Conservation (phyloP, 2,888 invertebrate species). For the Allacma fusca region DNA sequence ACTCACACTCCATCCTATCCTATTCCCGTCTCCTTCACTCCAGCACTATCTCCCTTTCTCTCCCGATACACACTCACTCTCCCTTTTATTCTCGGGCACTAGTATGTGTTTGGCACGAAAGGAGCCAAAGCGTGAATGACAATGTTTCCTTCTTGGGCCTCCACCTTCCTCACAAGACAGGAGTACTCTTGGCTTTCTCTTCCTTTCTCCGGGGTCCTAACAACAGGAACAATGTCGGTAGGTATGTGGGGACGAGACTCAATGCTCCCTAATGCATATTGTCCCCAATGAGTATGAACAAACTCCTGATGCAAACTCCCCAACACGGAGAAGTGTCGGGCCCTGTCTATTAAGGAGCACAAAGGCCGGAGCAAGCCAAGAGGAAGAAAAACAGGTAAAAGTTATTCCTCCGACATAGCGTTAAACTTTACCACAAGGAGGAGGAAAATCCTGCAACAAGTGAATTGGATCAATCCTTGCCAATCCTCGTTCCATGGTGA, state of each 20-base stretch:
- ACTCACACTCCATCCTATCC: background rate
- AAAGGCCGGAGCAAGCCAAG: too few species aligned
- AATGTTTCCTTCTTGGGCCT: background rate
- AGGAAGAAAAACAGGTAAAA: background rate
- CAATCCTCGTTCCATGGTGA: background rate
- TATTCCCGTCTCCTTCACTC: background rate
- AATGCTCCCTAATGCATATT: too few species aligned
- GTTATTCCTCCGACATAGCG: background rate
- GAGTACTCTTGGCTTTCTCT: too few species aligned
- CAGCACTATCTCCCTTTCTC: background rate
- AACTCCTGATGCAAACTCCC: too few species aligned
- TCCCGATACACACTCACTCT: too few species aligned
- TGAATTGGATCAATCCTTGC: constrained; percentile 31
- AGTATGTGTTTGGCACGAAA: background rate
- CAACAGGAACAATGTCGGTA: too few species aligned
- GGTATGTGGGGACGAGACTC: too few species aligned
- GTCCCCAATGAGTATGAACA: too few species aligned
- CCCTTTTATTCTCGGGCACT: too few species aligned
- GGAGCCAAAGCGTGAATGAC: background rate
- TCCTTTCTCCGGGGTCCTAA: too few species aligned
- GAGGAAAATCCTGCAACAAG: constrained; percentile 18
- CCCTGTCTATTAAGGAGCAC: too few species aligned
- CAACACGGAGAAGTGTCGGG: too few species aligned
- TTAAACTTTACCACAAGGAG: background rate
- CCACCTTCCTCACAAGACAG: background rate